Percentiles rank a stretch among this genome's conserved stretches.
Conservation (phyloP, 2,888 invertebrate species). For the Apamea monoglypha region DNA sequence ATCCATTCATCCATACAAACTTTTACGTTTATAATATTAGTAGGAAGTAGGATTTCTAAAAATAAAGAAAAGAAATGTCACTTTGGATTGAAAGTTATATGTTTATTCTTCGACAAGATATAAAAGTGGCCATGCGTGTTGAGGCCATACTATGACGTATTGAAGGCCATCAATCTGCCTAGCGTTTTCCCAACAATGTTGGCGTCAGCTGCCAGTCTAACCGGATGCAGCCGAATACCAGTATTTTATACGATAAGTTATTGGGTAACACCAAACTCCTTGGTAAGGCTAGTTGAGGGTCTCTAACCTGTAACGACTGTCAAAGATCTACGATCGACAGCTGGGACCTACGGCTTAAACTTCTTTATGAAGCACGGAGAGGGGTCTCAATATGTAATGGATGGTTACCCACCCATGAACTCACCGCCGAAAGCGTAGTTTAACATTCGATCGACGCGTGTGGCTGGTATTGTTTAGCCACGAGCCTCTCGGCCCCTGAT, state of each 20-base stretch:
- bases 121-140: neutral
- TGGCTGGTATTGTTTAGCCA: neutral
- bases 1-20: no score
- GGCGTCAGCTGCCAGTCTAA: neutral
- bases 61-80: neutral
- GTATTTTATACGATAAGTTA: neutral
- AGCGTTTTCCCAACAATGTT: neutral
- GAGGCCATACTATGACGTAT: neutral
- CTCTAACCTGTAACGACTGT: neutral
- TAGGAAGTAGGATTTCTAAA: neutral
- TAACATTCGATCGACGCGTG: neutral
- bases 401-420: neutral
- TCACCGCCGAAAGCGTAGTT: neutral
- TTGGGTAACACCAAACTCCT: neutral
- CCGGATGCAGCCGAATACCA: neutral
- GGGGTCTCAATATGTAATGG: neutral
- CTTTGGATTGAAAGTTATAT: neutral
- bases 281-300: neutral
- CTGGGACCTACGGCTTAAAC: neutral
- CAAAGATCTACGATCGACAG: neutral
- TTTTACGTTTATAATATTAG: no score
- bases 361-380: neutral
- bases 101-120: neutral
- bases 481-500: neutral
- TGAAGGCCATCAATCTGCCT: neutral